Evolutionary conservation across 2,113 vertebrate species (phyloP), one percentile per base, ranked within the genome.

Genomic region (Phrynocephalus versicolor): DNA sequence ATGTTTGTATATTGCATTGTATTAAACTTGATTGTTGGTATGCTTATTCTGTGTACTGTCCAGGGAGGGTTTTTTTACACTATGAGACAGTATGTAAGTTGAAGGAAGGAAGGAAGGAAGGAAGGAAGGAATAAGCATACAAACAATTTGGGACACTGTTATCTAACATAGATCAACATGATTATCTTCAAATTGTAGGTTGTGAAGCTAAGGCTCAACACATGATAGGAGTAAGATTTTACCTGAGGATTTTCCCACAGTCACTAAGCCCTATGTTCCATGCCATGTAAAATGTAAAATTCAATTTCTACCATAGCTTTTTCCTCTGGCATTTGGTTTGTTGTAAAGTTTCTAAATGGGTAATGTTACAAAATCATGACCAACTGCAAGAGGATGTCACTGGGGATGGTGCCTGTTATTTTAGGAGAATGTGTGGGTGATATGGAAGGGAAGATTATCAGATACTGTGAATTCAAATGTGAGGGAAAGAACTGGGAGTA

Each of bases 361-460:
- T 19, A 70, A 57, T 27, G 82, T 18, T 65, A 60, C 15, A 5
- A 51, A 65, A 37, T 73, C 85, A 71, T 71, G 67, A 25, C 64
- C 79, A 87, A 57, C 0, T 14, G n/a, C 72, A 57, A 90, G 67
- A 33, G 55, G 55, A 83, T 78, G 70, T 37, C 58, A 86, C 2
- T 23, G 79, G 77, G 41, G 12, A 35, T 0, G 0, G 67, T 1
- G 8, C 41, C 75, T 89, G 64, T 10, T 89, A 81, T 80, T 83
- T 79, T 85, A 81, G 57, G 71, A 69, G 27, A 57, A n/a, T 39
- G 27, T 2, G 57, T 88, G 79, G 76, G 79, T 88, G 45, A 58
- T 58, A 12, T 0, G 1, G 64, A 7, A 57, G 58, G 83, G 75
- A 87, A 27, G 51, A 75, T 81, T 73, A 89, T 85, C 78, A 75